A percentile compares a stretch with the other conserved stretches of the same genome.
These are phyloP conservation scores for Pheosia tremula DNA, from an alignment of 2,888 invertebrate genomes.

Conservation along the genomic window DNA sequence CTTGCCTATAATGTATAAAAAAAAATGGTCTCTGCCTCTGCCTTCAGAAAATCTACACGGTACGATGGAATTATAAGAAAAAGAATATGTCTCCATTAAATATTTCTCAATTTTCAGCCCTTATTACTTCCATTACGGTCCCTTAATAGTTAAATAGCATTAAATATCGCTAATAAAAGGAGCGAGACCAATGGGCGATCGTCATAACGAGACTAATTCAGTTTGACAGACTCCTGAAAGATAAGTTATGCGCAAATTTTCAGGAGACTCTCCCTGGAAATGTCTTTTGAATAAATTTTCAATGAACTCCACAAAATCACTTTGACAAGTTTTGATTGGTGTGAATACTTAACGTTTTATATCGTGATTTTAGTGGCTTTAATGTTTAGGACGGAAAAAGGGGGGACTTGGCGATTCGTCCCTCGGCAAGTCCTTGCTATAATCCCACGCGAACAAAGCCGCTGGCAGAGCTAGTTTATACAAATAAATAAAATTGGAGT, in stretches of 20 bases:
- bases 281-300: constrained; percentile 77
- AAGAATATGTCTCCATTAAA: constrained; percentile 13
- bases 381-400: no score
- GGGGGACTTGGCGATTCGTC: no score
- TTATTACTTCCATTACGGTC: constrained; percentile 37
- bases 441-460: no score
- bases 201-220: constrained; percentile 69
- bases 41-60: neutral
- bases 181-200: constrained; percentile 47
- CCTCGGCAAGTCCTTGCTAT: no score
- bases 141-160: constrained; percentile 40
- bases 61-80: no score
- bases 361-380: no score
- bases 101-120: constrained; percentile 11
- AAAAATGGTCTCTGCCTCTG: no score
- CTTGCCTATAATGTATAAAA: no score
- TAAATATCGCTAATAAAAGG: constrained; percentile 44
- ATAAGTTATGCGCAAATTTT: constrained; percentile 69
- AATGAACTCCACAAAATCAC: constrained; percentile 71
- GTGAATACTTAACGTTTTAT: constrained; percentile 57
- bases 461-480: no score
- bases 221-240: constrained; percentile 68
- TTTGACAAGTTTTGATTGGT: constrained; percentile 74
- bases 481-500: no score
- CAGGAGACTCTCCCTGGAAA: constrained; percentile 43